Conservation (phyloP, 2,888 invertebrate species). For the Chydorus sphaericus region DNA sequence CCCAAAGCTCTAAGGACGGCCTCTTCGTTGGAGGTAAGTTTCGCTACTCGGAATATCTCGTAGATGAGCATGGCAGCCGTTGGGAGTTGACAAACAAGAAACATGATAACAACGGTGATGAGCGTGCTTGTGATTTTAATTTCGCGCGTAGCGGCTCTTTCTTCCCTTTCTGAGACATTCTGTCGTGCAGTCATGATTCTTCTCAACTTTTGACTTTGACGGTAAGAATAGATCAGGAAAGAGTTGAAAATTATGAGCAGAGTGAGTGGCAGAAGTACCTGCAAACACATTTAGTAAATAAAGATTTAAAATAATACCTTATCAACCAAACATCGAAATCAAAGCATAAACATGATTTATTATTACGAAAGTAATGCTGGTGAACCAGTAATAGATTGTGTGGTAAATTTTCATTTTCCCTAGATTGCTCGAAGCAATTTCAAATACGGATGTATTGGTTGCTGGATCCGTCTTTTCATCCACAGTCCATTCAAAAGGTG, state of each 20-base stretch:
- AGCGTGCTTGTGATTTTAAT: slow-evolving; percentile 59
- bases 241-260: slow-evolving; percentile 56
- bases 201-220: slow-evolving; percentile 38
- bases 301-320: too few relatives aligned
- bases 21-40: too few relatives aligned
- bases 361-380: slow-evolving; percentile 40
- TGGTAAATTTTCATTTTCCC: slow-evolving; percentile 38
- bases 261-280: slow-evolving; percentile 49
- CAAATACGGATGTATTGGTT: slow-evolving; percentile 1
- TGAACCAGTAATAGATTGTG: slow-evolving; percentile 48
- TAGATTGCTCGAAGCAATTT: slow-evolving; percentile 27
- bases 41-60: too few relatives aligned
- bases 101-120: too few relatives aligned
- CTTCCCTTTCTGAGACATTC: slow-evolving; percentile 1
- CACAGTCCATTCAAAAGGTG: slow-evolving; percentile 49
- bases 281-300: too few relatives aligned
- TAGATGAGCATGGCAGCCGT: too few relatives aligned
- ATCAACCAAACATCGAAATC: too few relatives aligned
- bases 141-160: slow-evolving; percentile 34
- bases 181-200: slow-evolving; percentile 40
- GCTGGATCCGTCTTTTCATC: slow-evolving; percentile 21
- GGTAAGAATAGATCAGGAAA: slow-evolving; percentile 48
- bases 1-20: too few relatives aligned
- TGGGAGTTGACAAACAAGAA: too few relatives aligned
- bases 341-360: too few relatives aligned